A percentile compares a stretch with the other conserved stretches of the same genome.
Conservation (phyloP, 1,140 invertebrate species). For the Drosophila seguyi region DNA sequence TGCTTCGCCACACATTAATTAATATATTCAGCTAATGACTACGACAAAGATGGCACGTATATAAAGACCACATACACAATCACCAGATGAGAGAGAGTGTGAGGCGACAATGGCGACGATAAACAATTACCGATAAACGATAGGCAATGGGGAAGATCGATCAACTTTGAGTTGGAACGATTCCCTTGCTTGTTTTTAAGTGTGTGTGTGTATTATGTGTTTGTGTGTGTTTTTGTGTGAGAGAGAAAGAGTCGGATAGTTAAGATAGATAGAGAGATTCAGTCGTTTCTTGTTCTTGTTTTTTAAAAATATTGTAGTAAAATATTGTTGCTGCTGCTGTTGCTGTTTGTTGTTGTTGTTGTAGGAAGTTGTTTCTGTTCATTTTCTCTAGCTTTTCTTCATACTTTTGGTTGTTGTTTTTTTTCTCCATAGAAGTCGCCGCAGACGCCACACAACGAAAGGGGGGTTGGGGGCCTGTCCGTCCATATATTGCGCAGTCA, state of each 20-base stretch:
- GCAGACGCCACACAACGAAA: conserved; percentile 76
- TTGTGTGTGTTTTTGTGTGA: conserved; percentile 30
- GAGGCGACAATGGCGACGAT: conserved; percentile 77
- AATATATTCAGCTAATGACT: conserved; percentile 80
- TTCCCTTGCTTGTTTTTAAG: conserved; percentile 17
- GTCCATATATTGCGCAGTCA: conserved; percentile 3
- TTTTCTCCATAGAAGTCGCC: conserved; percentile 55
- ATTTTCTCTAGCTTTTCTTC: conserved; percentile 43
- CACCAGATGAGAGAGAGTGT: conserved; percentile 83
- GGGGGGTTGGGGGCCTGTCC: conserved; percentile 1
- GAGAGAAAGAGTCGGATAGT: conserved; percentile 58
- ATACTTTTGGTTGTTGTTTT: conserved; percentile 8
- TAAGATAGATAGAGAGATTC: conserved; percentile 62
- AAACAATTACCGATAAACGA: conserved; percentile 48
- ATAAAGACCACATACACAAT: conserved; percentile 85
- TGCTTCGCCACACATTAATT: conserved; percentile 50
- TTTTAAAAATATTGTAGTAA: conserved; percentile 65
- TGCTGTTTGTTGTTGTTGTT: conserved; percentile 41
- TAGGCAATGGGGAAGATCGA: conserved; percentile 33
- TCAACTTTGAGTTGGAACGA: conserved; percentile 69
- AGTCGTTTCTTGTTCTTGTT: conserved; percentile 69
- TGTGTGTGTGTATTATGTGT: conserved; percentile 17
- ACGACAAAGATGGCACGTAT: conserved; percentile 84
- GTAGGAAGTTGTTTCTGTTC: conserved; percentile 51
- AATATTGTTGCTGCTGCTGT: conserved; percentile 47